Evolutionary conservation across 2,797 vertebrate species (phyloP), one percentile per base, ranked within the genome.

Genomic region (Paratrypauchen microcephalus): DNA sequence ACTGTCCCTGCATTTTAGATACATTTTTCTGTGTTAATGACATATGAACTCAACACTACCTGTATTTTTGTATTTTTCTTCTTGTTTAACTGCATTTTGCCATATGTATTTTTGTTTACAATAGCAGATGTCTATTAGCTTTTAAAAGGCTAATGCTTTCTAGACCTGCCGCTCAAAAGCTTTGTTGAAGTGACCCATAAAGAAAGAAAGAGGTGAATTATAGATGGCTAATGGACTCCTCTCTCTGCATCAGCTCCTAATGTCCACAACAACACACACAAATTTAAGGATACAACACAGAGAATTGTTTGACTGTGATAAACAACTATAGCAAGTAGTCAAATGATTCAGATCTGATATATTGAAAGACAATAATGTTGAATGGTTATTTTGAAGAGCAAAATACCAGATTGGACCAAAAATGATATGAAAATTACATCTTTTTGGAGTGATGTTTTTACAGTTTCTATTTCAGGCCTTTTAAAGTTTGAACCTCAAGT

Each of bases 191-290:
- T 87, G 83, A 89, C 87, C 86, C 72, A 89, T 85, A 89, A 86
- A 90, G 86, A 84, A 87, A 87, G 78, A 88, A 79, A 45, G 80
- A 86, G 72, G 86, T 91, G 86, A 92, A 92, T 92, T 91, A 92
- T 92, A 89, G 80, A 92, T 92, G 85, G 74, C 83, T 92, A 91
- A 94, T 90, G 88, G 86, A 89, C 85, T 87, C 83, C 76, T 80
- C 23, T 84, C 79, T 82, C 85, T 75, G 81, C 81, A 87, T 78
- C 77, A 67, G 66, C 78, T 73, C 77, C 81, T 64, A 77, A 68
- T 71, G 70, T 81, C 70, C 26, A 77, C 56, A 76, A 71, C 79
- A 76, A 85, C 64, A 86, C 86, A 84, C 75, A 77, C 79, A 83
- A 88, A 71, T 70, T 50, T 60, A n/a, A 39, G 76, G 45, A 76